Percentiles rank a stretch among this genome's conserved stretches.
phyloP scores from a whole-genome alignment of 1,140 invertebrate genomes.

The Drosophila nasuta region DNA sequence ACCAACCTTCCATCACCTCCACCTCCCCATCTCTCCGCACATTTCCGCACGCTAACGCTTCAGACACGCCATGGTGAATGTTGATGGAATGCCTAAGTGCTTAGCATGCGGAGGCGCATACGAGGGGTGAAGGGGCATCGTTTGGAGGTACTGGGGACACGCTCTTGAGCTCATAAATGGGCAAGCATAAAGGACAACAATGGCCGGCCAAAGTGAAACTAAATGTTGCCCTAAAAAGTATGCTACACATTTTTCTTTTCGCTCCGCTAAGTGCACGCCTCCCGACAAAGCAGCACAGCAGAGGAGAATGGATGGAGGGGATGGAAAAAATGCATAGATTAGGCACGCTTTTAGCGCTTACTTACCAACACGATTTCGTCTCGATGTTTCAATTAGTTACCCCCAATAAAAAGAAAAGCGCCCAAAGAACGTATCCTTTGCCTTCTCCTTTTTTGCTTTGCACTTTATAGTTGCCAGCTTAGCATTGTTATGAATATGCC shows the following conservation, averaged over 20 bases:
- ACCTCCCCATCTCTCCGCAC: neutral
- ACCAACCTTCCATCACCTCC: neutral
- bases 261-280: constrained; percentile 25
- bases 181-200: constrained; percentile 55
- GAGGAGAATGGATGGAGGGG: too few species aligned
- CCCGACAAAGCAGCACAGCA: constrained; percentile 55
- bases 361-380: constrained; percentile 53
- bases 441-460: too few species aligned
- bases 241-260: constrained; percentile 53
- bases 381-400: constrained; percentile 73
- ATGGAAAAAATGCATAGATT: constrained; percentile 74
- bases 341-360: constrained; percentile 79
- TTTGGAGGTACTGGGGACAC: constrained; percentile 2
- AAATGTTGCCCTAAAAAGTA: constrained; percentile 72
- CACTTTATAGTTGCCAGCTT: too few species aligned
- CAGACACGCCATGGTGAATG: constrained; percentile 58
- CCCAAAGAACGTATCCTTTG: constrained; percentile 16
- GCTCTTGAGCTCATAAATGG: constrained; percentile 35
- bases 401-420: constrained; percentile 29
- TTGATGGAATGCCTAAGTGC: constrained; percentile 80
- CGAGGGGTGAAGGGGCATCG: neutral
- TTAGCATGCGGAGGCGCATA: neutral
- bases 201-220: constrained; percentile 66
- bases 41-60: constrained; percentile 68
- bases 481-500: constrained; percentile 18